Evolutionary conservation across 1,140 invertebrate genomes (phyloP), one percentile per base, ranked within the genome.

Genomic region (Myzus persicae): DNA sequence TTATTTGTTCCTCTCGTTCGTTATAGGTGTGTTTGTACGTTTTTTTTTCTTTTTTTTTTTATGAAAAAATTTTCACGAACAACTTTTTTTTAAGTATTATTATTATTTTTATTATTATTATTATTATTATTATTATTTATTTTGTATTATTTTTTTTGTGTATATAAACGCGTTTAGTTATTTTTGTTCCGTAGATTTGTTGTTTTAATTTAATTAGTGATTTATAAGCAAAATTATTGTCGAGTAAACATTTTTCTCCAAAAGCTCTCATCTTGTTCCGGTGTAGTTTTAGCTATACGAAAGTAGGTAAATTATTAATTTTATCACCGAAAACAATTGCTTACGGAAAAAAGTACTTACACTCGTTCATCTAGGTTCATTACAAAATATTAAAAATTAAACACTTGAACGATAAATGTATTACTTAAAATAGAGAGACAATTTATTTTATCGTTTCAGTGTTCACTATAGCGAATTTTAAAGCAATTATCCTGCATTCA

Each of bases 61-160:
- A 51, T 20, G 67, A 82, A 93, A 93, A 31, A 85, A 91, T 48
- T 38, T 89, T 89, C n/a, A 31, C 51, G 11, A 67, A 59, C 48
- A 42, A 59, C 18, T 31, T 89, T 44, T 89, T 89, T n/a, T n/a
- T n/a, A n/a, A 88, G 44, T 36, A 51, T 88, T 88, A 44, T 85
- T 42, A 44, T 85, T 85, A 85, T 85, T 44, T 11, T 44, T 85
- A 44, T 85, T 85, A 44, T 85, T 88, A 88, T 87, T 87, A 46
- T 88, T 90, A 54, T 8, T 90, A 48, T 88, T 88, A 48, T 88
- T 91, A 93, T 93, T 85, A 90, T 93, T 93, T 91, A 89, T 93
- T 92, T 59, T 90, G 67, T 94, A 93, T 14, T 59, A 38, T 87
- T 93, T 93, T 92, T 90, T 94, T 93, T 93, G n/a, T 93, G 67